A percentile compares a stretch with the other conserved stretches of the same genome.
These are phyloP conservation scores for Jordanella pulchra DNA, from an alignment of 2,797 vertebrate species.

Conservation along the genomic window DNA sequence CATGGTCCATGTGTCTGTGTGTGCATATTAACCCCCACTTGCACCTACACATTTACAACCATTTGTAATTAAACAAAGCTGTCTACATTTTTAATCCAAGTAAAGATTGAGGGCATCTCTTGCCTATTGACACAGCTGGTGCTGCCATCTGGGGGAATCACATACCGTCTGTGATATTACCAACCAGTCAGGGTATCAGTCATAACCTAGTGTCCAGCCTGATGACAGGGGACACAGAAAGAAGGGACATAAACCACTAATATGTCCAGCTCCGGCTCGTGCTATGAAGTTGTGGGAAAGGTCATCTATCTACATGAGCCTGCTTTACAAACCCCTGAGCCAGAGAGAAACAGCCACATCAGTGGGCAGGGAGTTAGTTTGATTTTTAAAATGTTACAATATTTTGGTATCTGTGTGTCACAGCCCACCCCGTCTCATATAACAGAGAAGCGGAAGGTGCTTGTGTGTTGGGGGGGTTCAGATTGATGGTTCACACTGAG, in stretches of 20 bases:
- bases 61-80: slow-evolving; percentile 44
- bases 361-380: slow-evolving; percentile 11
- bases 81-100: slow-evolving; percentile 62
- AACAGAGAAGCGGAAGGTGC: slow-evolving; percentile 35
- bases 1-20: slow-evolving; percentile 8
- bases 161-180: slow-evolving; percentile 52
- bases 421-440: slow-evolving; percentile 65
- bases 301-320: slow-evolving; percentile 36
- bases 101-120: slow-evolving; percentile 74
- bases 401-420: slow-evolving; percentile 41
- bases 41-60: slow-evolving; percentile 29
- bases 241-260: slow-evolving; percentile 38
- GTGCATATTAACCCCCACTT: slow-evolving; percentile 15
- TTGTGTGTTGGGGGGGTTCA: slow-evolving; percentile 18
- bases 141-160: slow-evolving; percentile 77
- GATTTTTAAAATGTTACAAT: slow-evolving; percentile 25
- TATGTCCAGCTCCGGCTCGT: slow-evolving; percentile 38
- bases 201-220: slow-evolving; percentile 53
- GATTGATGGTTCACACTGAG: slow-evolving; percentile 88
- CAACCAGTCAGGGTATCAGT: slow-evolving; percentile 52
- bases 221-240: slow-evolving; percentile 66
- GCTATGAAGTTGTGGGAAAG: slow-evolving; percentile 26
- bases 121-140: slow-evolving; percentile 78
- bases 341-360: slow-evolving; percentile 4
- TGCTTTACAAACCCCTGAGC: slow-evolving; percentile 29